Percentiles rank a stretch among this genome's conserved stretches.
Evolutionary conservation across 2,113 vertebrate species (phyloP).

Genomic region (Ornithorhynchus anatinus): DNA sequence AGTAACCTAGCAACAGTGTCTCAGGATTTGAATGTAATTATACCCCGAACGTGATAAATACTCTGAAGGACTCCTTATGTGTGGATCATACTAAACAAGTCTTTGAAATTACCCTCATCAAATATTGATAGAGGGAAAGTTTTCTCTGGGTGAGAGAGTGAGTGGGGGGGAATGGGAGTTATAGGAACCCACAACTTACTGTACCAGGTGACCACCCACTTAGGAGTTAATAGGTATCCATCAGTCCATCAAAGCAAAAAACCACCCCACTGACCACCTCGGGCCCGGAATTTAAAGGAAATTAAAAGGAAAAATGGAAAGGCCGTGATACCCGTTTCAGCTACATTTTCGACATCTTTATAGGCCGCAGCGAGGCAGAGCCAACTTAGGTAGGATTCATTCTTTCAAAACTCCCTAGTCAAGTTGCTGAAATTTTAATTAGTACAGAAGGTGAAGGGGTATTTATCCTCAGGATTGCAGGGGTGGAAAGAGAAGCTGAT

Average conservation of each 20-base stretch:
- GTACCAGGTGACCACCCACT: not conserved
- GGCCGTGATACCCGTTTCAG: not conserved
- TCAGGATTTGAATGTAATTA: constrained; percentile 85
- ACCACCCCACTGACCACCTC: not conserved
- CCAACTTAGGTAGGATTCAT: constrained; percentile 28
- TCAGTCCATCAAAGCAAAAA: constrained; percentile 2
- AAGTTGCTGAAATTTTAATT: constrained; percentile 16
- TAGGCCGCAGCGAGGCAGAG: not conserved
- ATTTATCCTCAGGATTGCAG: not conserved
- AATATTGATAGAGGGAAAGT: constrained; percentile 75
- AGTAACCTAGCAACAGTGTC: constrained; percentile 83
- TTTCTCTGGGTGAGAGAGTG: constrained; percentile 1
- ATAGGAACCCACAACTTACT: constrained; percentile 26
- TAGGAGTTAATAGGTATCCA: not conserved
- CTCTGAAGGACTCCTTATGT: constrained; percentile 76
- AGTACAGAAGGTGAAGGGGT: not conserved
- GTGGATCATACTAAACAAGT: constrained; percentile 79
- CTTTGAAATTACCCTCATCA: constrained; percentile 81
- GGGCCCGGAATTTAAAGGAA: not conserved
- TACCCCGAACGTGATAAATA: constrained; percentile 79
- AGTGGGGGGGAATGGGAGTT: not conserved
- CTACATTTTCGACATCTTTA: not conserved
- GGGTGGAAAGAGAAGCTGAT: not conserved
- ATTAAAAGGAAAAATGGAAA: constrained; percentile 23
- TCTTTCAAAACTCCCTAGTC: not conserved